A percentile compares a stretch with the other conserved stretches of the same genome.
Evolutionary conservation across 2,797 vertebrate species (phyloP).

Genomic region (Myotis planiceps): DNA sequence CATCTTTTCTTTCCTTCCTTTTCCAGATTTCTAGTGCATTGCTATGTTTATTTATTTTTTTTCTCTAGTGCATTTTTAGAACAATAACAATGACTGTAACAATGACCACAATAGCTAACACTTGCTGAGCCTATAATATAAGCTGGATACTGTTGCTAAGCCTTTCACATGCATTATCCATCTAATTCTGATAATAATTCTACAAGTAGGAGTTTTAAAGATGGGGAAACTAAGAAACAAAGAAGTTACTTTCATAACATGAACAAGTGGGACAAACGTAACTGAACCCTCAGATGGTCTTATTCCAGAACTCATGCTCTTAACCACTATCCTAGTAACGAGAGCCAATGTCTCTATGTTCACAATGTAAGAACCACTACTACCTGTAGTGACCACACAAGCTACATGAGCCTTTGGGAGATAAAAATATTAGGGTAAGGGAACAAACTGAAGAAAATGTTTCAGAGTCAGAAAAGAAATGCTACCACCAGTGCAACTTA

Average conservation of each 20-base stretch:
- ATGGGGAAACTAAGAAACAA: background rate
- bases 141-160: background rate
- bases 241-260: background rate
- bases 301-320: background rate
- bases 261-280: background rate
- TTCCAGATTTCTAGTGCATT: background rate
- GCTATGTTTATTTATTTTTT: background rate
- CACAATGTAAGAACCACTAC: background rate
- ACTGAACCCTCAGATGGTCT: background rate
- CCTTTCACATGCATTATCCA: background rate
- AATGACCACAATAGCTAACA: background rate
- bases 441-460: background rate
- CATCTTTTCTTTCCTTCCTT: background rate
- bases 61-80: background rate
- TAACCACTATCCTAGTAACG: background rate
- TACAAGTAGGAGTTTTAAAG: background rate
- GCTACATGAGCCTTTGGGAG: background rate
- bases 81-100: background rate
- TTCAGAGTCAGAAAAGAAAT: constrained; percentile 18
- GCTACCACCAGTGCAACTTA: background rate
- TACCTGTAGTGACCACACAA: background rate
- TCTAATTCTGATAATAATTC: background rate
- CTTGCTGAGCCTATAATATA: background rate
- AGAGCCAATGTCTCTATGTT: background rate
- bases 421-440: background rate